These are phyloP conservation scores for Cassiopea xamachana DNA, from an alignment of 30 jellyfish, hydroid and myxozoan species.

Conservation along the genomic window DNA sequence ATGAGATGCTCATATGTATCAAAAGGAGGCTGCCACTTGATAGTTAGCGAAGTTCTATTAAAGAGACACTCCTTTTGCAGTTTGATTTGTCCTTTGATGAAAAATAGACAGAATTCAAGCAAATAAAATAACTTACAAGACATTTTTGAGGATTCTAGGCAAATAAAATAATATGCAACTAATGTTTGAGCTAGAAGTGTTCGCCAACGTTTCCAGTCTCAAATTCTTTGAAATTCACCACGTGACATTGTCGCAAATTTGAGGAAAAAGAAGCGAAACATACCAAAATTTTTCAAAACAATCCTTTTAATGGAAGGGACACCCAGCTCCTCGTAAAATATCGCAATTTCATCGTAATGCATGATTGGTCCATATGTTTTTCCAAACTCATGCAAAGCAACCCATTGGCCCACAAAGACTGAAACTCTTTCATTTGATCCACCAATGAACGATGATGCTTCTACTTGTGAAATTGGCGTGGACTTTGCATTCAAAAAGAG, in stretches of 20 bases:
- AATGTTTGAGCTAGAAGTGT: no score
- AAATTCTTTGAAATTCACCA: no score
- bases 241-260: neutral
- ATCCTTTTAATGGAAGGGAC: neutral
- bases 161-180: no score
- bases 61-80: neutral
- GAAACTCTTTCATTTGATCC: neutral
- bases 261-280: neutral
- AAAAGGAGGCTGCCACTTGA: conserved; percentile 19
- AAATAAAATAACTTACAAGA: neutral
- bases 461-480: neutral
- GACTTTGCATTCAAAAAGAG: neutral
- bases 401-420: conserved; percentile 33
- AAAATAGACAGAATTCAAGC: neutral
- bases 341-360: conserved; percentile 34
- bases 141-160: no score
- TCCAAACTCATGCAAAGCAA: conserved; percentile 21
- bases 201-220: no score
- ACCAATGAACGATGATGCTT: neutral
- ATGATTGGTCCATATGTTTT: conserved; percentile 32
- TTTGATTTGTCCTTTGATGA: conserved; percentile 1
- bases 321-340: conserved; percentile 15
- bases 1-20: conserved; percentile 11
- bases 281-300: conserved; percentile 50
- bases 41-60: conserved; percentile 2